These are phyloP conservation scores for Ormyrus labotus DNA, from an alignment of 2,888 invertebrate species.

Conservation along the genomic window DNA sequence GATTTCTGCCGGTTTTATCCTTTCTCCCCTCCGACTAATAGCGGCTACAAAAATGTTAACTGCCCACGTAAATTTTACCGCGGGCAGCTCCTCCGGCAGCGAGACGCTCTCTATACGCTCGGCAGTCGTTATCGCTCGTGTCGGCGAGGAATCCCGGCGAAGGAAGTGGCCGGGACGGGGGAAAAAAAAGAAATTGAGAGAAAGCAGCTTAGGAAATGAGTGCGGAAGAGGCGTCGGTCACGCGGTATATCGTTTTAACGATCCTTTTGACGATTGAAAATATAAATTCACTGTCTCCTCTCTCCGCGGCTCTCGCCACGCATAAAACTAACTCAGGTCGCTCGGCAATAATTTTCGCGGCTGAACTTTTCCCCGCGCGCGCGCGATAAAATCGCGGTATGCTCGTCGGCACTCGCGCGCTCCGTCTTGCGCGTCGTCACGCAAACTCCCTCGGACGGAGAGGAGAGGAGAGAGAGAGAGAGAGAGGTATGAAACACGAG, in stretches of 20 bases:
- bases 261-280: constrained; percentile 24
- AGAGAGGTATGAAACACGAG: not conserved
- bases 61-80: not conserved
- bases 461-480: not conserved
- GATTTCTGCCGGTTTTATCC: not conserved
- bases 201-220: too few relatives aligned
- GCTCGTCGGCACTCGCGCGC: not conserved
- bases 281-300: constrained; percentile 7
- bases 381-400: constrained; percentile 12
- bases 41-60: constrained; percentile 19
- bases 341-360: constrained; percentile 21
- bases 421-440: not conserved
- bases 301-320: too few relatives aligned
- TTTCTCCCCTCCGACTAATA: not conserved
- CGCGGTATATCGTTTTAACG: not conserved
- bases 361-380: constrained; percentile 2
- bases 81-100: too few relatives aligned
- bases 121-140: too few relatives aligned
- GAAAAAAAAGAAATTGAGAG: too few relatives aligned
- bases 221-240: too few relatives aligned
- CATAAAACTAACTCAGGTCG: constrained; percentile 23
- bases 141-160: too few relatives aligned
- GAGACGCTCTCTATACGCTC: too few relatives aligned
- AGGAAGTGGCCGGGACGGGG: too few relatives aligned
- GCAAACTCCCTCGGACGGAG: not conserved